These are phyloP conservation scores for Oenanthe melanoleuca DNA, from an alignment of 2,113 vertebrate genomes.

Conservation along the genomic window DNA sequence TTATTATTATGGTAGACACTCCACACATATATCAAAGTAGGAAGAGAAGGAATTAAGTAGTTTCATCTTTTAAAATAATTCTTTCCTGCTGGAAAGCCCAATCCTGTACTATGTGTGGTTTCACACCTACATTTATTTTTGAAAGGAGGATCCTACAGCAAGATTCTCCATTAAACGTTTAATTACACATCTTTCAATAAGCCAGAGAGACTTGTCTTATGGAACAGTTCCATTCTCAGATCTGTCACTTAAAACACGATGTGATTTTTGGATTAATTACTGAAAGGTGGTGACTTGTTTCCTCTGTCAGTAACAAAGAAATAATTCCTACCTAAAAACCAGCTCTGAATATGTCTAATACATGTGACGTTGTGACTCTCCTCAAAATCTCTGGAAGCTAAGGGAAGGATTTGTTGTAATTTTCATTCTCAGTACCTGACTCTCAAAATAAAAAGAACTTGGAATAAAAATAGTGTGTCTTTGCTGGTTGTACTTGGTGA, in stretches of 20 bases:
- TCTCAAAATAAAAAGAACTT: not conserved
- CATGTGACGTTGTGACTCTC: not conserved
- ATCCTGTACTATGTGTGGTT: not conserved
- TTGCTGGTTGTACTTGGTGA: not conserved
- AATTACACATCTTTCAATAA: conserved; percentile 41
- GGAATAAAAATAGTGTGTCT: not conserved
- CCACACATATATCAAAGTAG: not conserved
- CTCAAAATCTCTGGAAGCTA: not conserved
- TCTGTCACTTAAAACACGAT: conserved; percentile 14
- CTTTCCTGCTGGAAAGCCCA: not conserved
- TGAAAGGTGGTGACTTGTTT: conserved; percentile 6
- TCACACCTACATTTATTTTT: not conserved
- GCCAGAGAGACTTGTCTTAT: not conserved
- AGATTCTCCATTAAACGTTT: conserved; percentile 24
- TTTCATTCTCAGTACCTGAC: not conserved
- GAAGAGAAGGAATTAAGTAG: not conserved
- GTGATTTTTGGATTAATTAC: conserved; percentile 36
- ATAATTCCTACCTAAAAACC: not conserved
- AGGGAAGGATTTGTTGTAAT: not conserved
- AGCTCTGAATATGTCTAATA: not conserved
- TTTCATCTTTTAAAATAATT: conserved; percentile 26
- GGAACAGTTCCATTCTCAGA: not conserved
- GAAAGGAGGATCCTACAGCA: not conserved
- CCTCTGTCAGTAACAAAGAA: conserved; percentile 12
- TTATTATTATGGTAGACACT: conserved; percentile 17